Conservation (phyloP, 2,888 invertebrate species). For the Rhagium mordax region DNA sequence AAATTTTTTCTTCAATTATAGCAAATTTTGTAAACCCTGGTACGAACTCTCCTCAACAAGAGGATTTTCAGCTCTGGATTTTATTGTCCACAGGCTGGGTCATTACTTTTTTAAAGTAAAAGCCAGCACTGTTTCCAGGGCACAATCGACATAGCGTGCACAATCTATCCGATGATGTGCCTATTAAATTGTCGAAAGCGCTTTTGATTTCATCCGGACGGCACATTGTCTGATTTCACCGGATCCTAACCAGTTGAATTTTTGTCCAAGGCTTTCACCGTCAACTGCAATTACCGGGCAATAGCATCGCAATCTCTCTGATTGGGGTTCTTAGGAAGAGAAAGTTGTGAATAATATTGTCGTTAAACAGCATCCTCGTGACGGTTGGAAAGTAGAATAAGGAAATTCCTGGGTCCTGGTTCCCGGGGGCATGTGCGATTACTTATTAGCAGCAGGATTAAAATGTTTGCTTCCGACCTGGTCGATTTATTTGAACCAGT, state of each 20-base stretch:
- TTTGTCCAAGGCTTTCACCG: slow-evolving; percentile 1
- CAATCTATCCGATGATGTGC: no score
- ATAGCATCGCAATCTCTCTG: not conserved
- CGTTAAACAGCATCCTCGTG: not conserved
- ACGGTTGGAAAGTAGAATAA: not conserved
- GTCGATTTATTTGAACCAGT: no score
- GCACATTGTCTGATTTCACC: not conserved
- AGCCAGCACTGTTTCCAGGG: no score
- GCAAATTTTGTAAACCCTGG: no score
- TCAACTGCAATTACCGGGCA: not conserved
- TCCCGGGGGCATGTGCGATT: not conserved
- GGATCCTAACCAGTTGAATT: not conserved
- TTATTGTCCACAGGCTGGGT: no score
- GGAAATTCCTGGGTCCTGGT: not conserved
- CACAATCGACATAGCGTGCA: no score
- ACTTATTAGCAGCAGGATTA: not conserved
- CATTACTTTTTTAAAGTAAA: no score
- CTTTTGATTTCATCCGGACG: not conserved
- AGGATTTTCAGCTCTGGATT: no score
- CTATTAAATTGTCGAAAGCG: not conserved
- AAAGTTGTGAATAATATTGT: slow-evolving; percentile 14
- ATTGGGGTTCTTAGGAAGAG: slow-evolving; percentile 21
- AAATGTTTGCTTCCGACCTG: not conserved
- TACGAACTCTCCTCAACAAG: no score
- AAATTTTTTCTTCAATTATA: no score